These are phyloP conservation scores for Agrypnia vestita DNA, from an alignment of 1,140 invertebrate genomes.

Conservation along the genomic window DNA sequence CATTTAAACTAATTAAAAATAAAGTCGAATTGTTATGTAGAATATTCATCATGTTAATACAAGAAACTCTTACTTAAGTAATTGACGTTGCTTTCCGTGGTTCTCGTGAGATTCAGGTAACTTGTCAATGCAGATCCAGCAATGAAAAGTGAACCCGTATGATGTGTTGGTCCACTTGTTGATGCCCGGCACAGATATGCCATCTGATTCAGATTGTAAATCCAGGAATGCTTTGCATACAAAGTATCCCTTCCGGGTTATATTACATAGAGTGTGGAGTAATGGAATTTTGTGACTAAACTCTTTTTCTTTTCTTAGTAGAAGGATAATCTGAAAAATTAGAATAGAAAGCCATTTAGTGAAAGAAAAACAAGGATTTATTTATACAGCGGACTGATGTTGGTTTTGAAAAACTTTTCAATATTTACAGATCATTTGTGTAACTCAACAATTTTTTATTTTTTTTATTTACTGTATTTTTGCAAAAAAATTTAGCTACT, in stretches of 20 bases:
- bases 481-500: too few species aligned
- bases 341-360: background rate
- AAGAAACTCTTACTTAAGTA: constrained; percentile 70
- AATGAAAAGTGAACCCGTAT: constrained; percentile 77
- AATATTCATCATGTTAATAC: background rate
- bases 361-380: too few species aligned
- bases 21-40: too few species aligned
- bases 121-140: constrained; percentile 74
- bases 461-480: too few species aligned
- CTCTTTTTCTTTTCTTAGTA: constrained; percentile 56
- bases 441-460: too few species aligned
- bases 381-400: too few species aligned
- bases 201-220: constrained; percentile 72
- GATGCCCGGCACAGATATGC: constrained; percentile 72
- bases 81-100: constrained; percentile 65
- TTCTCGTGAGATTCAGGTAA: constrained; percentile 58
- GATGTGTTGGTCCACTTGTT: constrained; percentile 74
- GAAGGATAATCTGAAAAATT: constrained; percentile 56
- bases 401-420: too few species aligned
- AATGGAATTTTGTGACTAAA: constrained; percentile 56
- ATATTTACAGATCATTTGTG: too few species aligned
- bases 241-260: constrained; percentile 61
- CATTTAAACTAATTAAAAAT: too few species aligned
- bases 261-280: constrained; percentile 56
- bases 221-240: constrained; percentile 69